Conservation (phyloP, 2,888 invertebrate species). For the Epistrophe grossulariae region DNA sequence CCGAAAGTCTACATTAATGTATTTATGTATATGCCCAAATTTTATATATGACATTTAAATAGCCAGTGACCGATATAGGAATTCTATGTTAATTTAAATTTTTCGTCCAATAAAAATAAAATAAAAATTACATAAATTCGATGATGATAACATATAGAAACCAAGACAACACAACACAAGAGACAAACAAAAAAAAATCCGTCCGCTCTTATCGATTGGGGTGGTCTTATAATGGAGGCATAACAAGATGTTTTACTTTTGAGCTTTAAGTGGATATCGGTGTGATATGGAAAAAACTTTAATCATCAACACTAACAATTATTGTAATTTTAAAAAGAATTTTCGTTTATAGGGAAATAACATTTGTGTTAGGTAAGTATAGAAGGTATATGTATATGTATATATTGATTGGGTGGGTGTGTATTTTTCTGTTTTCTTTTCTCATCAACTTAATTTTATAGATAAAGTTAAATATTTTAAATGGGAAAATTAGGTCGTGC, state of each 20-base stretch:
- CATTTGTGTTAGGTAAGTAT: neutral
- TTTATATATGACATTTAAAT: slow-evolving; percentile 29
- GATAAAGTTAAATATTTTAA: neutral
- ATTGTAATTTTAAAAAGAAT: slow-evolving; percentile 25
- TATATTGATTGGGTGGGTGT: slow-evolving; percentile 15
- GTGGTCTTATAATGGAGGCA: slow-evolving; percentile 64
- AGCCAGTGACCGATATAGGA: slow-evolving; percentile 44
- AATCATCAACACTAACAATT: slow-evolving; percentile 24
- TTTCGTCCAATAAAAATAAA: slow-evolving; percentile 71
- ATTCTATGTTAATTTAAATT: slow-evolving; percentile 66
- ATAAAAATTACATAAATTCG: slow-evolving; percentile 74
- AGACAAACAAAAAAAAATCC: neutral
- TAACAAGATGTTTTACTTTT: slow-evolving; percentile 57
- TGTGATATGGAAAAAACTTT: slow-evolving; percentile 54
- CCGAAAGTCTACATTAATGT: neutral
- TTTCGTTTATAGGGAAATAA: neutral
- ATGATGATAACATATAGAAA: slow-evolving; percentile 58
- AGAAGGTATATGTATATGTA: no score
- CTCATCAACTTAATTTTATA: neutral
- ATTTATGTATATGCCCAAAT: neutral
- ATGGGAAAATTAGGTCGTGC: neutral
- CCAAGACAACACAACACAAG: slow-evolving; percentile 3
- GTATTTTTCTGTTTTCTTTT: slow-evolving; percentile 21
- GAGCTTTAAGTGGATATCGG: slow-evolving; percentile 12
- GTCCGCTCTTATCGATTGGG: slow-evolving; percentile 69